These are phyloP conservation scores for Anser cygnoides DNA, from an alignment of 2,113 vertebrate species.

Conservation along the genomic window DNA sequence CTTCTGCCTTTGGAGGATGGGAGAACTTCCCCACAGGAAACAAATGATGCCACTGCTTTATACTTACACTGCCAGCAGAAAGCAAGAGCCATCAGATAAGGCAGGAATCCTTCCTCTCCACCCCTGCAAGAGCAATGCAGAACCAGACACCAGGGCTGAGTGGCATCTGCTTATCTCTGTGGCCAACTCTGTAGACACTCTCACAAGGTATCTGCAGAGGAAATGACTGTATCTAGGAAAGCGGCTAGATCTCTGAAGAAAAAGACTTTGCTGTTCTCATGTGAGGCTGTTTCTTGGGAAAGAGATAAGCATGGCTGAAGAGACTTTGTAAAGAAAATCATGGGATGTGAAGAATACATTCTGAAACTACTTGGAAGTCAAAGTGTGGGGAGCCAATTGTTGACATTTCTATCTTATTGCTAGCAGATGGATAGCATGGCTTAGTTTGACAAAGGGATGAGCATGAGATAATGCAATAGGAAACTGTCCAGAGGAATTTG, in stretches of 20 bases:
- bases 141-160: background rate
- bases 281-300: background rate
- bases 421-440: background rate
- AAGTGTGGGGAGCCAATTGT: background rate
- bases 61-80: background rate
- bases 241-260: background rate
- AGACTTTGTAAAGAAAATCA: background rate
- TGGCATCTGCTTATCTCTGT: conserved; percentile 5
- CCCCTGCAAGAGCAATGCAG: accelerated
- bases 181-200: background rate
- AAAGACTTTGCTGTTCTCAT: background rate
- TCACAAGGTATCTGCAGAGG: background rate
- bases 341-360: background rate
- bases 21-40: background rate
- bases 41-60: background rate
- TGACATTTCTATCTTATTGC: background rate
- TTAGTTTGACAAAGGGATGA: background rate
- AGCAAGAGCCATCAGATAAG: background rate
- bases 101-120: background rate
- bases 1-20: background rate
- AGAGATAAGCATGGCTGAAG: background rate
- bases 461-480: background rate
- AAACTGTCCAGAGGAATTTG: background rate
- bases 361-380: background rate
- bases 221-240: background rate